phyloP scores from a whole-genome alignment of 64 coral and sea anemone species.

The Cladopsammia gracilis region DNA sequence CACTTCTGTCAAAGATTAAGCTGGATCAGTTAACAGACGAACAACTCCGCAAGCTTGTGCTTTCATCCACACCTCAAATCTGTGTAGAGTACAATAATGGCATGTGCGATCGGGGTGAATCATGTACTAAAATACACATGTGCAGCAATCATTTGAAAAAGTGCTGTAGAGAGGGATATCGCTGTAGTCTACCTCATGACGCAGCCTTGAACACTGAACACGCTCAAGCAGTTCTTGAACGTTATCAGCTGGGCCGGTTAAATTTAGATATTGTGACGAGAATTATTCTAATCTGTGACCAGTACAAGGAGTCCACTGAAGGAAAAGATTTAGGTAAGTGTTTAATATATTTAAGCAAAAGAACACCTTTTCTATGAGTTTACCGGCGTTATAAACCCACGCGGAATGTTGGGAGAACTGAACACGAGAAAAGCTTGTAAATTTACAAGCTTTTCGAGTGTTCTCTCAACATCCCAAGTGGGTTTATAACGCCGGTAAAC shows the following conservation, averaged over 20 bases:
- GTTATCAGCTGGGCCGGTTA: neutral
- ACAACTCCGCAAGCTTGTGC: constrained; percentile 32
- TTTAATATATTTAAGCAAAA: too few species aligned
- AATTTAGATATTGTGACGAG: neutral
- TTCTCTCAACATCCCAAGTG: too few species aligned
- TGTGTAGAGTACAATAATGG: constrained; percentile 73
- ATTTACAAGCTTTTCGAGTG: too few species aligned
- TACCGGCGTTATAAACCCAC: too few species aligned
- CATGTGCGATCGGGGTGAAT: neutral
- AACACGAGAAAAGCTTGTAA: too few species aligned
- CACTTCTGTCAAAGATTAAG: constrained; percentile 20
- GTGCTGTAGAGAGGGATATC: neutral
- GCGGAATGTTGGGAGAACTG: too few species aligned
- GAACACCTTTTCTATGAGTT: too few species aligned
- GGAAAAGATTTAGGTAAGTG: neutral
- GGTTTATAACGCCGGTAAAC: too few species aligned
- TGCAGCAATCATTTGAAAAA: constrained; percentile 21
- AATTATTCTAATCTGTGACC: constrained; percentile 19
- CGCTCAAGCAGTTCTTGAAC: constrained; percentile 1
- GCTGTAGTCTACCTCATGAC: constrained; percentile 26
- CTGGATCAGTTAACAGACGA: constrained; percentile 28
- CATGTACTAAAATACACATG: constrained; percentile 38
- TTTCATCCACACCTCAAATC: constrained; percentile 63
- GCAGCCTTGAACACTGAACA: neutral
- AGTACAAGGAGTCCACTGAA: neutral